Evolutionary conservation across 2,113 vertebrate species (phyloP), one percentile per base, ranked within the genome.

Genomic region (Pachypanchax playfairii): DNA sequence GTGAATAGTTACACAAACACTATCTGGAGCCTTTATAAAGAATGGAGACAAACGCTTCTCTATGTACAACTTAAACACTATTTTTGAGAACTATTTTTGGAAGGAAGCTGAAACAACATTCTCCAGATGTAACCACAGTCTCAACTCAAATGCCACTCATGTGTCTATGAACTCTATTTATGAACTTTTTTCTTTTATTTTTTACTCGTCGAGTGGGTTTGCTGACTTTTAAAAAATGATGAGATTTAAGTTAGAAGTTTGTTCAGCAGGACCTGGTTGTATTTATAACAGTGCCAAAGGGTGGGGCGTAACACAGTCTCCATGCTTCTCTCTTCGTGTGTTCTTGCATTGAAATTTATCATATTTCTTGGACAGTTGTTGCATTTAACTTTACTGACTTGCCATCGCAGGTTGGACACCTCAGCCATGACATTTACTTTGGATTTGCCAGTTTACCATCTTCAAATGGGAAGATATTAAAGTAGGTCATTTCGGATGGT

Each of bases 251-350:
- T 58, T 69, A 15, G 77, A 85, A 66, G 52, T 67, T 60, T 52
- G 65, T 80, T 70, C 77, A 74, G 85, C 81, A 77, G 67, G 70
- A 81, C 61, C 70, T 65, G 25, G 59, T 77, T 84, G 79, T 87
- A 85, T 85, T 88, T 88, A 86, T 87, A 80, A 90, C 80, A 70
- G 92, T 90, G 91, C 87, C 85, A 88, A 90, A 88, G 87, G 85
- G 75, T 50, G 82, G 83, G 65, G 66, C 81, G 15, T 82, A 80
- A 51, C 70, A 67, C 38, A 61, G 75, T 77, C 84, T 50, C 79
- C 64, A 51, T 52, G 54, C 74, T 77, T 74, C 44, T 77, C 66
- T 68, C 42, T 68, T 53, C 72, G 53, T 66, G 66, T 62, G 65
- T 70, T 64, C 73, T 50, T 70, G 65, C 59, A 17, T 58, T 62